These are phyloP conservation scores for Himalopsyche japonica DNA, from an alignment of 2,888 invertebrate genomes.

Conservation along the genomic window DNA sequence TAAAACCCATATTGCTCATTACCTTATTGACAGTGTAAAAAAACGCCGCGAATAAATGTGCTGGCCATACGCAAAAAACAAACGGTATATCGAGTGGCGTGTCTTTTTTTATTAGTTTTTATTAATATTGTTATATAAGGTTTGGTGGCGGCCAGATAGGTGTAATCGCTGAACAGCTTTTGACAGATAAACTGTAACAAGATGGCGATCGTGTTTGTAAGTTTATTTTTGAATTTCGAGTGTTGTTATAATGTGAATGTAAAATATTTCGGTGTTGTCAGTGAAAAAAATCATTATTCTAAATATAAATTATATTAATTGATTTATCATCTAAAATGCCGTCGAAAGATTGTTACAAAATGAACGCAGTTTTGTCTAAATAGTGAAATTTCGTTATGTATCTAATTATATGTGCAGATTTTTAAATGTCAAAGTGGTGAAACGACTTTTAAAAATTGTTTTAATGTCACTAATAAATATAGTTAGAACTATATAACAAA, in stretches of 20 bases:
- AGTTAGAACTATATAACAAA: too few species aligned
- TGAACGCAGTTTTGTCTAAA: background rate
- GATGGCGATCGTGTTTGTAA: conserved; percentile 13
- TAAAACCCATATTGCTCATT: background rate
- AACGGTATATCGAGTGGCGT: background rate
- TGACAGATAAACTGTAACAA: background rate
- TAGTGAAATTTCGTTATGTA: background rate
- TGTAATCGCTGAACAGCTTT: background rate
- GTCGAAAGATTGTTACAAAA: background rate
- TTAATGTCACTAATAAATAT: too few species aligned
- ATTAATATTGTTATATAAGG: conserved; percentile 12
- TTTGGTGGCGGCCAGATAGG: background rate
- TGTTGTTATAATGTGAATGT: background rate
- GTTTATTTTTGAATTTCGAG: conserved; percentile 11
- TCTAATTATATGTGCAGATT: too few species aligned
- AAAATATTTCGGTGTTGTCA: background rate
- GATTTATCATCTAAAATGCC: background rate
- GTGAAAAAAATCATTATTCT: background rate
- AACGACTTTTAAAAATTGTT: too few species aligned
- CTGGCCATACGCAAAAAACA: background rate
- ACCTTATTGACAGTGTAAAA: background rate
- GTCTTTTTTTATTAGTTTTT: background rate
- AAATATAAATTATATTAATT: too few species aligned
- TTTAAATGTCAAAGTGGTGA: too few species aligned
- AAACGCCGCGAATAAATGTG: background rate